Conservation (phyloP, 2,888 invertebrate genomes). For the Chymomyza amoena region DNA sequence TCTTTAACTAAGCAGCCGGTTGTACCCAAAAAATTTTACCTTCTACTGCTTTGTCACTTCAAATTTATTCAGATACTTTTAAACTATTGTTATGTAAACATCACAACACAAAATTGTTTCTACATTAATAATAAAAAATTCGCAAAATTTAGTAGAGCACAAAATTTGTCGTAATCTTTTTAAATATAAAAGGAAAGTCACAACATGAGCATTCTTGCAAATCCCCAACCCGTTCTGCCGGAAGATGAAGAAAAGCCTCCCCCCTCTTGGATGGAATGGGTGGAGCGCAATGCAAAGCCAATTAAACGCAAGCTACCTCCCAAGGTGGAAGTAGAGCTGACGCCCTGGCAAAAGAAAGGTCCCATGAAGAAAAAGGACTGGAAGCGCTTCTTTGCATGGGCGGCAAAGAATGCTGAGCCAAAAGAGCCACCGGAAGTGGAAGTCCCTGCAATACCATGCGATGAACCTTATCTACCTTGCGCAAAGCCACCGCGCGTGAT, state of each 20-base stretch:
- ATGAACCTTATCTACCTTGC: constrained; percentile 31
- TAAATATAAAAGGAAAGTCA: background rate
- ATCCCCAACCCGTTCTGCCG: no score
- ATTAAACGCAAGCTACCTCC: background rate
- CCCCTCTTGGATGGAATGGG: constrained; percentile 33
- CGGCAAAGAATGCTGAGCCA: constrained; percentile 41
- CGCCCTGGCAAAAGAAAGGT: constrained; percentile 57
- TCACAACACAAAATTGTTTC: background rate
- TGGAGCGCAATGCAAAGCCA: constrained; percentile 29
- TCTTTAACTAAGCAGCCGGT: no score
- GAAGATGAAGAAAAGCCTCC: no score
- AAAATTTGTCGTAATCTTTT: background rate
- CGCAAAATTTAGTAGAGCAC: background rate
- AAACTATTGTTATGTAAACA: background rate
- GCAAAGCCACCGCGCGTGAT: constrained; percentile 18
- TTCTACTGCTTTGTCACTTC: no score
- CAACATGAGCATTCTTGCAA: background rate
- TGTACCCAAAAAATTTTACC: no score
- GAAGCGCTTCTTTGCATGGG: constrained; percentile 60
- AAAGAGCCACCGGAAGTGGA: constrained; percentile 10
- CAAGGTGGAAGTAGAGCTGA: constrained; percentile 12
- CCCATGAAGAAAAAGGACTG: constrained; percentile 65
- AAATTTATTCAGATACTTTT: no score
- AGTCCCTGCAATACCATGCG: constrained; percentile 32
- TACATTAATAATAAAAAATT: background rate